These are phyloP conservation scores for Paedocypris sp. DNA, from an alignment of 2,113 vertebrate genomes.

Conservation along the genomic window DNA sequence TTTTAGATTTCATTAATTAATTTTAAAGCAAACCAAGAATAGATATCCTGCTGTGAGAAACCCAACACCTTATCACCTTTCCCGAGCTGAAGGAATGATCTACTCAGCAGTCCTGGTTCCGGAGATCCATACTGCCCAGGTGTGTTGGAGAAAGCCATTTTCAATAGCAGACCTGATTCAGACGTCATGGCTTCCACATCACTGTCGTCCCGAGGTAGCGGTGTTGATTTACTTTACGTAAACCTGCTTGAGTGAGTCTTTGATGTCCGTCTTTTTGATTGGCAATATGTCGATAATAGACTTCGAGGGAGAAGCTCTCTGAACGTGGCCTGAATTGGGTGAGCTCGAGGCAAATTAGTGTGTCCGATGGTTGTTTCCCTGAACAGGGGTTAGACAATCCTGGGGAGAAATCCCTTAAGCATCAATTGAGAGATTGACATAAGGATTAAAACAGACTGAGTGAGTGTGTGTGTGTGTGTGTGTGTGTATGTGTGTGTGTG, in stretches of 20 bases:
- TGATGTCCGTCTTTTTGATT: conserved; percentile 34
- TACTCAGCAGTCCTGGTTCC: neutral
- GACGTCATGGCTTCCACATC: neutral
- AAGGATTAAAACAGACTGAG: conserved; percentile 50
- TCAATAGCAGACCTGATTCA: conserved; percentile 9
- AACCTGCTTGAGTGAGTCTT: conserved; percentile 7
- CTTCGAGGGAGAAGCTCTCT: neutral
- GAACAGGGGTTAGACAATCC: conserved; percentile 38
- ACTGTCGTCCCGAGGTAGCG: conserved; percentile 3
- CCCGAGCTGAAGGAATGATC: neutral
- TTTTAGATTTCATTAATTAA: too few species aligned
- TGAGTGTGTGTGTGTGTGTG: too few species aligned
- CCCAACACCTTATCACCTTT: neutral
- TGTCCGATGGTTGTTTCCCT: conserved; percentile 18
- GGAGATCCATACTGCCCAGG: neutral
- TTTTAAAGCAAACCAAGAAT: too few species aligned
- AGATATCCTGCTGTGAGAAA: conserved; percentile 20
- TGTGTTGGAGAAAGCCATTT: conserved; percentile 1
- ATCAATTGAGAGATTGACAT: conserved; percentile 42
- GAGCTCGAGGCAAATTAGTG: conserved; percentile 35
- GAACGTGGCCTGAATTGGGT: conserved; percentile 11
- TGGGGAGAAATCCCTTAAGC: conserved; percentile 32
- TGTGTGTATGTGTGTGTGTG: too few species aligned
- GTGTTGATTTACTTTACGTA: conserved; percentile 4
- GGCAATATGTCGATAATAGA: conserved; percentile 49